Evolutionary conservation across 2,888 invertebrate genomes (phyloP), one percentile per base, ranked within the genome.

Genomic region (Pristionchus entomophagus): DNA sequence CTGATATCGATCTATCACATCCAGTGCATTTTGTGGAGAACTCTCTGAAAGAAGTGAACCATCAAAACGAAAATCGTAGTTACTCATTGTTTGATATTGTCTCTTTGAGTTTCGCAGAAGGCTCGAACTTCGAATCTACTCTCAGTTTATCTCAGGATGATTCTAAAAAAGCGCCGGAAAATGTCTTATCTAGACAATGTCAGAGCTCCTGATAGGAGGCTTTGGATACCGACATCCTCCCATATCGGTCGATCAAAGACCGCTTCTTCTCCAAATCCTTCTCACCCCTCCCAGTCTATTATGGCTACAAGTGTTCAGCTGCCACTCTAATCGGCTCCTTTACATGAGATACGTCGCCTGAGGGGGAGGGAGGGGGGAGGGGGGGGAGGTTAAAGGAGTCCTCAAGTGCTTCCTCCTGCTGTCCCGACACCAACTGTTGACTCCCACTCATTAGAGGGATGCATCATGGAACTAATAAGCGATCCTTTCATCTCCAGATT

Each of bases 21-120:
- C 97, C 97, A 83, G 97, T 96, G 94, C 99, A 99, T 95, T 97
- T 97, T 86, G 97, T 96, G 88, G 97, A 97, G 94, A 97, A 98
- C 94, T 96, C 96, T 95, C 98, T 98, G 95, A 87, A 95, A 26
- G n/a, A 59, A 22, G 59, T 59, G 19, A 12, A 59, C 59, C 6
- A n/a, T n/a, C n/a, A n/a, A n/a, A n/a, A n/a, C n/a, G n/a, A n/a
- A n/a, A n/a, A n/a, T n/a, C n/a, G n/a, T n/a, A n/a, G 14, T 45
- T 45, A 10, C 45, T 45, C 45, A 45, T 45, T 10, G 14, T 10
- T 45, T 45, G 45, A 10, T 45, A 45, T 59, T 22, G 59, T 14
- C 8, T 59, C 59, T 22, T 12, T 59, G 6, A 59, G 59, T 26
- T 22, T 8, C 59, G n/a, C n/a, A n/a, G n/a, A n/a, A n/a, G n/a